Base-by-base conservation (phyloP, 2,797 vertebrate species). In the Denticeps clupeoides region DNA sequence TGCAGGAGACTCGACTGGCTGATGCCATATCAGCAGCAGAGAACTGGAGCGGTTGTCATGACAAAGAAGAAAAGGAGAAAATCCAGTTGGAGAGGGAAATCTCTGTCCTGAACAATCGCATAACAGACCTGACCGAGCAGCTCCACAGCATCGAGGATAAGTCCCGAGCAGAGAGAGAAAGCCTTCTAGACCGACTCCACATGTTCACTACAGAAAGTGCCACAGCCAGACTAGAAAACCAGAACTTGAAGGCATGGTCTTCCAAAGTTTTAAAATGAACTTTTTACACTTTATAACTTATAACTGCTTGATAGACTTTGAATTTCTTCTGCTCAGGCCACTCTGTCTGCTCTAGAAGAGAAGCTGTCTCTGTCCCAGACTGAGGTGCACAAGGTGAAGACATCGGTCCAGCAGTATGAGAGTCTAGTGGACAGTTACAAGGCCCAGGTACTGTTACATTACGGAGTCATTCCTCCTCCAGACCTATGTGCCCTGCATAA, bases 371-470 rank as follows among this genome's bases (percentile, higher is more conserved):
- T 85, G 50, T 83, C 87, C 0, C 85, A 90, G 22, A 54, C 69
- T 2, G 92, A 97, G 65, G 70, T 91, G 21, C 83, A 89, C 55
- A 84, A 95, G 62, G 82, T 96, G 49, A 89, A 82, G 73, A 74
- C 57, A 3, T 88, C 93, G 2, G 60, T 89, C 51, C 85, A 74
- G 57, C 88, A 86, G 55, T 92, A 93, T 0, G 90, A 96, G 65
- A 81, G 52, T 4, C 69, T 93, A 62, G 78, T 97, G 55, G 90
- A 91, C 67, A 83, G 70, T 62, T 93, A 90, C 49, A 93, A 89
- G 54, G 70, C 73, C 50, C 90, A 97, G 88, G 93, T 90, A 21
- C n/a, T n/a, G n/a, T n/a, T n/a, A n/a, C n/a, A n/a, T n/a, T n/a
- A n/a, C n/a, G n/a, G n/a, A n/a, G n/a, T n/a, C n/a, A n/a, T n/a